Conservation (phyloP, 2,888 invertebrate species). For the Caenorhabditis sp. region DNA sequence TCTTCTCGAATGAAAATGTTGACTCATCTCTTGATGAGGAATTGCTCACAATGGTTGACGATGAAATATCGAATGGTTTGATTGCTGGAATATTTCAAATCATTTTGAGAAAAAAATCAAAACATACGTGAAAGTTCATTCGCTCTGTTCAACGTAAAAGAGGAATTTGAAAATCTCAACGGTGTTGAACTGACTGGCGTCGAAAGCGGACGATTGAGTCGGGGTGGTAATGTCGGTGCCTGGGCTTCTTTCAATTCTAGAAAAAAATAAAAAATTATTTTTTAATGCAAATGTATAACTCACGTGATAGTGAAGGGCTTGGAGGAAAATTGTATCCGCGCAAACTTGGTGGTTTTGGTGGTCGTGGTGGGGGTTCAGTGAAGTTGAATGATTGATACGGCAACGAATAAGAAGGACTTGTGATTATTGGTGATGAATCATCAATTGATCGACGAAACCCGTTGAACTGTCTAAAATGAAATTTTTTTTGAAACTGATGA, state of each 20-base stretch:
- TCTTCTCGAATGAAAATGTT: not conserved
- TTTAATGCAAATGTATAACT: slow-evolving; percentile 1
- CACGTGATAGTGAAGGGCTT: slow-evolving; percentile 14
- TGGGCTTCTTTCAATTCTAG: slow-evolving; percentile 1
- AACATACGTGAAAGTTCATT: slow-evolving; percentile 21
- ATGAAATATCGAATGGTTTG: slow-evolving; percentile 19
- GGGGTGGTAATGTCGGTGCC: slow-evolving; percentile 32
- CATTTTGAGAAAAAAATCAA: slow-evolving; percentile 11
- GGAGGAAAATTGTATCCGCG: slow-evolving; percentile 17
- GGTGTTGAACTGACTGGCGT: slow-evolving; percentile 21
- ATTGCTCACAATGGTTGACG: slow-evolving; percentile 4
- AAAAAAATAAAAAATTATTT: not conserved
- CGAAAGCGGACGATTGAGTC: not conserved
- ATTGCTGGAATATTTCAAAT: slow-evolving; percentile 5
- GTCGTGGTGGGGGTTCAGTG: slow-evolving; percentile 3
- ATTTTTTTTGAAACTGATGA: too few species aligned
- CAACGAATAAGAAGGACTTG: slow-evolving; percentile 4
- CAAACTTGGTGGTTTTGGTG: slow-evolving; percentile 26
- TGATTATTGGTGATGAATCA: slow-evolving; percentile 3
- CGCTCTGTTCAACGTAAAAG: not conserved
- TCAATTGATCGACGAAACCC: slow-evolving; percentile 3
- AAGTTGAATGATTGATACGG: slow-evolving; percentile 8
- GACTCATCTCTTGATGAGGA: not conserved
- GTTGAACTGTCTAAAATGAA: slow-evolving; percentile 10
- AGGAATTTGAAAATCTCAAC: slow-evolving; percentile 20